phyloP scores from a whole-genome alignment of 1,140 invertebrate genomes.

The Reticulitermes speratus region DNA sequence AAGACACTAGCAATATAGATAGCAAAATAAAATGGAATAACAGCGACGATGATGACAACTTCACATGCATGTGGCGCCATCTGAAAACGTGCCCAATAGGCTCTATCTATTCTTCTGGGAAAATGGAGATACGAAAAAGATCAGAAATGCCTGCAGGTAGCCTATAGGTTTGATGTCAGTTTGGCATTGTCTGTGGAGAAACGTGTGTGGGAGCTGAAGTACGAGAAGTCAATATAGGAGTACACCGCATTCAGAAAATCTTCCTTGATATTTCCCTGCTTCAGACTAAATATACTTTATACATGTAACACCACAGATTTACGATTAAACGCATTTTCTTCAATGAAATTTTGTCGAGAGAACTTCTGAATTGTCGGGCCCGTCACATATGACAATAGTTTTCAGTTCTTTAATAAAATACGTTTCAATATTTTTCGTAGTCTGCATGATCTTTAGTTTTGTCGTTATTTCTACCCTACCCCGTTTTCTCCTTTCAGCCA shows the following conservation, averaged over 20 bases:
- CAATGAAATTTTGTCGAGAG: too few species aligned
- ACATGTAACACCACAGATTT: not conserved
- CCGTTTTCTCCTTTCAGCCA: too few species aligned
- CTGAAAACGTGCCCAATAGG: not conserved
- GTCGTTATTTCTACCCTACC: too few species aligned
- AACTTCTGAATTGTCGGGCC: too few species aligned
- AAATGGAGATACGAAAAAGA: not conserved
- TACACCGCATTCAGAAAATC: not conserved
- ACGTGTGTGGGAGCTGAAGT: not conserved
- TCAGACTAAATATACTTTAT: not conserved
- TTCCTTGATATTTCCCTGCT: not conserved
- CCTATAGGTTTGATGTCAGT: not conserved
- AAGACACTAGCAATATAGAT: not conserved
- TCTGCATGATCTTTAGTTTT: too few species aligned
- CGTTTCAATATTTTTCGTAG: too few species aligned
- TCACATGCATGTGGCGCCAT: not conserved
- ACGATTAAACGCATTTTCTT: too few species aligned
- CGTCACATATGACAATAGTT: too few species aligned
- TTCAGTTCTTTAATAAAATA: too few species aligned
- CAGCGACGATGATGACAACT: not conserved
- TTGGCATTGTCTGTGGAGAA: not conserved
- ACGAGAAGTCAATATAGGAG: not conserved
- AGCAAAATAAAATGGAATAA: not conserved
- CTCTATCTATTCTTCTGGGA: constrained; percentile 14
- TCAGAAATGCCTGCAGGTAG: not conserved